Conservation (phyloP, 2,888 invertebrate genomes). For the Dryobotodes eremita region DNA sequence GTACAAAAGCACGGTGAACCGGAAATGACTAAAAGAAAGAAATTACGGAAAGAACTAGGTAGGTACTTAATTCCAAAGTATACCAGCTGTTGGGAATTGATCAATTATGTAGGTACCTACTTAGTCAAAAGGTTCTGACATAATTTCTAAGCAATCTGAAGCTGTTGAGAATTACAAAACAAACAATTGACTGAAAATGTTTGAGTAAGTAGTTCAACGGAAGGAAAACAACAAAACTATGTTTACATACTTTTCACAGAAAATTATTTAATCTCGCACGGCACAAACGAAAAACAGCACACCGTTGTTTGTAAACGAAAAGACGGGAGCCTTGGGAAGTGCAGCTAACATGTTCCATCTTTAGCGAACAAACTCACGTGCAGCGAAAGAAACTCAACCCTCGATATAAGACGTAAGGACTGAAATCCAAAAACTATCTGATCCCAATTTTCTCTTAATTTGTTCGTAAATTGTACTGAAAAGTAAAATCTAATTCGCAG, state of each 20-base stretch:
- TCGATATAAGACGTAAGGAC: constrained; percentile 42
- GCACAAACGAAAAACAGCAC: constrained; percentile 84
- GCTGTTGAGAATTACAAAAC: constrained; percentile 32
- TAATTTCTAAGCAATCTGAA: constrained; percentile 20
- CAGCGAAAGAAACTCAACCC: constrained; percentile 69
- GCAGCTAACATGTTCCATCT: constrained; percentile 86
- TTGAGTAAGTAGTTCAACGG: constrained; percentile 66
- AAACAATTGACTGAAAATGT: constrained; percentile 35
- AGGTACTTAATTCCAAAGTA: neutral
- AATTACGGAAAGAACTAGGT: neutral
- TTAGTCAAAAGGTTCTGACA: constrained; percentile 14
- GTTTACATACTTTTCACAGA: constrained; percentile 81
- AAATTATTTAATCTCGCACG: constrained; percentile 85
- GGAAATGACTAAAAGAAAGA: neutral
- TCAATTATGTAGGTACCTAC: neutral
- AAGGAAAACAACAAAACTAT: constrained; percentile 71
- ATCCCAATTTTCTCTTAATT: constrained; percentile 63
- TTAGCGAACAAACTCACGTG: constrained; percentile 68
- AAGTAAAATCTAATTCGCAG: constrained; percentile 68
- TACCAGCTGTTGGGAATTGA: neutral
- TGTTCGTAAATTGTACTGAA: constrained; percentile 43
- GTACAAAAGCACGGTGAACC: neutral
- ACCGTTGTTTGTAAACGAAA: constrained; percentile 86
- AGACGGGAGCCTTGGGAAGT: constrained; percentile 84
- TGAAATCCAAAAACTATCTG: constrained; percentile 70